Percentiles rank a stretch among this genome's conserved stretches.
Evolutionary conservation across 2,113 vertebrate species (phyloP).

Genomic region (Sinocyclocheilus grahami): DNA sequence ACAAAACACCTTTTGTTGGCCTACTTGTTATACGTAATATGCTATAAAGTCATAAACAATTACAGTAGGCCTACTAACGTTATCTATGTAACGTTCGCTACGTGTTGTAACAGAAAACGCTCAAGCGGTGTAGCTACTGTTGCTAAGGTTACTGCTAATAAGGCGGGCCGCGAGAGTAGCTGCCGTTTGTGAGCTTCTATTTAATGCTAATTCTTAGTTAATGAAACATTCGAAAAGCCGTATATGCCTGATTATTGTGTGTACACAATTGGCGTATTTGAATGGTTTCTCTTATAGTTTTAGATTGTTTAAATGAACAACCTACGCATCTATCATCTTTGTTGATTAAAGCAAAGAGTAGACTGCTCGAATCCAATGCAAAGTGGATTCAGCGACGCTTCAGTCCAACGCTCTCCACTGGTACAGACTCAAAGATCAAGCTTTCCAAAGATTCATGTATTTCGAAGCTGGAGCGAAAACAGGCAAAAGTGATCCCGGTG

Average conservation of each 20-base stretch:
- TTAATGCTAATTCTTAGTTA: too few relatives aligned
- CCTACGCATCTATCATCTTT: fast-evolving
- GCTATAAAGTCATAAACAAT: too few relatives aligned
- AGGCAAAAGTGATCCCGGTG: background rate
- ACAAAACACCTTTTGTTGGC: background rate
- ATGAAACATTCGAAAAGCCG: too few relatives aligned
- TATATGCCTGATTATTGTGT: background rate
- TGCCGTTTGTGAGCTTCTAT: too few relatives aligned
- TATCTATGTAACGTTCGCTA: too few relatives aligned
- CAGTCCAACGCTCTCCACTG: background rate
- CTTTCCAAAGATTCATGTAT: slow-evolving; percentile 22
- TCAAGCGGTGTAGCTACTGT: too few relatives aligned
- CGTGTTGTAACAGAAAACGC: too few relatives aligned
- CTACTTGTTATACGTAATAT: too few relatives aligned
- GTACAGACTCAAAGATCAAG: slow-evolving; percentile 17
- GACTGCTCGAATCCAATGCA: slow-evolving; percentile 15
- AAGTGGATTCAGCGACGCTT: background rate
- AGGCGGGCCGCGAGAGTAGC: too few relatives aligned
- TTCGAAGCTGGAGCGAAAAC: background rate
- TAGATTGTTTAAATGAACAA: slow-evolving; percentile 33
- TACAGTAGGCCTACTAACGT: too few relatives aligned
- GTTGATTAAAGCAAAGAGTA: fast-evolving
- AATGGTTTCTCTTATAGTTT: background rate
- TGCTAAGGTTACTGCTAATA: too few relatives aligned
- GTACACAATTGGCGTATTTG: background rate